A percentile compares a stretch with the other conserved stretches of the same genome.
Evolutionary conservation across 2,797 vertebrate species (phyloP).

Genomic region (Trachops cirrhosus): DNA sequence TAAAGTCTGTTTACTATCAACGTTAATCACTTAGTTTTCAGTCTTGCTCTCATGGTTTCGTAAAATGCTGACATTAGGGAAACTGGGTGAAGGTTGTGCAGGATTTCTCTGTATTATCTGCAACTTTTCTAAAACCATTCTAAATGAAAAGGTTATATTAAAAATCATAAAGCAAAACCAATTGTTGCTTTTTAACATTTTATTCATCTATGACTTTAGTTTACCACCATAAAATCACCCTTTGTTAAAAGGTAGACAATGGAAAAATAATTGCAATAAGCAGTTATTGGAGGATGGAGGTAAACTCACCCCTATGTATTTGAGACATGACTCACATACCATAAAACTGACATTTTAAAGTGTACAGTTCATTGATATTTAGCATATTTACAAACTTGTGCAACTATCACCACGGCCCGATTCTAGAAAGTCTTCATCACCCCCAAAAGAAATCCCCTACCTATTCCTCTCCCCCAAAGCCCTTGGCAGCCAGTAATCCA

Average conservation of each 20-base stretch:
- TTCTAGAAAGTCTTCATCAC: background rate
- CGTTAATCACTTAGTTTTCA: background rate
- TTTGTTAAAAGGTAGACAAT: background rate
- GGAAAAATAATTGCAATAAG: background rate
- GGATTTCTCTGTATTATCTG: background rate
- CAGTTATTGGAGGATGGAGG: background rate
- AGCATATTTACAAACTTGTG: background rate
- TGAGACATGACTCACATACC: background rate
- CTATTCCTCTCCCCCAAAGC: background rate
- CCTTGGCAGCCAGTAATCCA: background rate
- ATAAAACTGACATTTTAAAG: background rate
- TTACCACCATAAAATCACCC: background rate
- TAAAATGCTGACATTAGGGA: background rate
- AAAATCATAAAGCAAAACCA: background rate
- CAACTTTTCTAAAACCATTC: background rate
- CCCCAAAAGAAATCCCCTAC: background rate
- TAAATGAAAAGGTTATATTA: background rate
- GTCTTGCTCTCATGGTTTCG: background rate
- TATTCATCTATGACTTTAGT: background rate
- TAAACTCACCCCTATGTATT: background rate
- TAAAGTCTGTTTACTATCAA: background rate
- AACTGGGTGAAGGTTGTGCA: background rate
- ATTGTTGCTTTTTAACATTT: background rate
- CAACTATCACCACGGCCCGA: background rate
- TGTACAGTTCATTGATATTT: background rate